Evolutionary conservation across 1,140 invertebrate genomes (phyloP).

Genomic region (Drosophila paulistorum): DNA sequence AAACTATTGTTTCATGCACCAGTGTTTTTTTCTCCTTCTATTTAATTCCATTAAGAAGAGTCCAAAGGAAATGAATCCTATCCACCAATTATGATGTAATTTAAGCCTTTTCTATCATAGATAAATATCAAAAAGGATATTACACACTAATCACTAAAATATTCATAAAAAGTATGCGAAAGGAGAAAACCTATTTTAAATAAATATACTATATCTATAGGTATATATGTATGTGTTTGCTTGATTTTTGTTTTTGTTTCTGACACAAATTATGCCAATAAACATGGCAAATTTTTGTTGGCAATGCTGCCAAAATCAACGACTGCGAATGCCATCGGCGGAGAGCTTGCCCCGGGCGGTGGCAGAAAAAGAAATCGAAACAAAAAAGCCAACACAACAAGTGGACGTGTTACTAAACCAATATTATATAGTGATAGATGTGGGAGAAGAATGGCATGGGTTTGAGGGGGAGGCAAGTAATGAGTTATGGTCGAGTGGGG

Average conservation of each 20-base stretch:
- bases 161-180: conserved; percentile 20
- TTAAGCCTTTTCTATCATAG: too few species aligned
- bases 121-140: too few species aligned
- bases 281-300: conserved; percentile 46
- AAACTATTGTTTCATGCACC: too few species aligned
- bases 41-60: too few species aligned
- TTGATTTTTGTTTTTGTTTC: conserved; percentile 16
- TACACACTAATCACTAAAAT: conserved; percentile 1
- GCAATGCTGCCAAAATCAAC: conserved; percentile 19
- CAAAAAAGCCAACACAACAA: conserved; percentile 54
- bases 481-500: neutral
- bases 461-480: neutral
- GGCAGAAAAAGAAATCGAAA: conserved; percentile 9
- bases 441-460: neutral
- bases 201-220: conserved; percentile 22
- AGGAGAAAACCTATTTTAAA: conserved; percentile 28
- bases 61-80: too few species aligned
- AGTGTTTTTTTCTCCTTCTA: too few species aligned
- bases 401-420: conserved; percentile 55
- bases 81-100: too few species aligned
- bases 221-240: conserved; percentile 24
- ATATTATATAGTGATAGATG: conserved; percentile 1
- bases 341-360: conserved; percentile 35
- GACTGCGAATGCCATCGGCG: conserved; percentile 7
- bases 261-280: conserved; percentile 75